These are phyloP conservation scores for Drosophila novamexicana DNA, from an alignment of 1,140 invertebrate species.

Conservation along the genomic window DNA sequence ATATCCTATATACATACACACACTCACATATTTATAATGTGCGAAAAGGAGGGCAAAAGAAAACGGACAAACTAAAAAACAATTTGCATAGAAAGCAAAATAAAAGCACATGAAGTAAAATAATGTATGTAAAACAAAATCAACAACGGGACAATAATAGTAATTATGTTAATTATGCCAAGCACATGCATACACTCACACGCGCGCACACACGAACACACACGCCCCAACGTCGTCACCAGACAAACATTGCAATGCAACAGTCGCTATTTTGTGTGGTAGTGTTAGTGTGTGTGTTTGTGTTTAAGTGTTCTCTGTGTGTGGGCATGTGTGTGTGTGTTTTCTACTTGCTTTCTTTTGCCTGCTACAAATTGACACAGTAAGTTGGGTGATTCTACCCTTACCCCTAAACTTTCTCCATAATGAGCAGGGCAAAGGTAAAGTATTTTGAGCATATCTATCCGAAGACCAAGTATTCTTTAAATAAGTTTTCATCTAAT, in stretches of 20 bases:
- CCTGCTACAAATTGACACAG: conserved; percentile 63
- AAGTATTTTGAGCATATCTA: neutral
- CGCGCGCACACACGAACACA: conserved; percentile 14
- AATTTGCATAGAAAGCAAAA: conserved; percentile 66
- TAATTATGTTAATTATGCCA: conserved; percentile 79
- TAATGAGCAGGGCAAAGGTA: conserved; percentile 15
- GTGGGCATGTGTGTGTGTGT: conserved; percentile 28
- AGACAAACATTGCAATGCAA: conserved; percentile 55
- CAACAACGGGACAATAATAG: conserved; percentile 76
- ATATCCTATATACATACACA: neutral
- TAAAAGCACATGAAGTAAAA: conserved; percentile 58
- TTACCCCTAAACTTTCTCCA: conserved; percentile 7
- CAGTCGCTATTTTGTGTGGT: conserved; percentile 27
- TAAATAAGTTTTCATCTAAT: neutral
- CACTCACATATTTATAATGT: conserved; percentile 4
- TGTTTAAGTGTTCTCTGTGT: conserved; percentile 13
- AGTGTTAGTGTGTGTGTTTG: conserved; percentile 8
- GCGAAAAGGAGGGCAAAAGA: conserved; percentile 20
- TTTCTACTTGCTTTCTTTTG: conserved; percentile 49
- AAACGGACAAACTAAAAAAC: conserved; percentile 58
- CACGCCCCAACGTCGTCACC: conserved; percentile 9
- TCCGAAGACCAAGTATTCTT: conserved; percentile 2
- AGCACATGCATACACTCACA: conserved; percentile 23
- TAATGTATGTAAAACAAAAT: conserved; percentile 74
- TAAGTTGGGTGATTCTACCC: conserved; percentile 41